Percentiles rank a stretch among this genome's conserved stretches.
phyloP scores from a whole-genome alignment of 2,888 invertebrate genomes.

The Hirtodrosophila duncani region DNA sequence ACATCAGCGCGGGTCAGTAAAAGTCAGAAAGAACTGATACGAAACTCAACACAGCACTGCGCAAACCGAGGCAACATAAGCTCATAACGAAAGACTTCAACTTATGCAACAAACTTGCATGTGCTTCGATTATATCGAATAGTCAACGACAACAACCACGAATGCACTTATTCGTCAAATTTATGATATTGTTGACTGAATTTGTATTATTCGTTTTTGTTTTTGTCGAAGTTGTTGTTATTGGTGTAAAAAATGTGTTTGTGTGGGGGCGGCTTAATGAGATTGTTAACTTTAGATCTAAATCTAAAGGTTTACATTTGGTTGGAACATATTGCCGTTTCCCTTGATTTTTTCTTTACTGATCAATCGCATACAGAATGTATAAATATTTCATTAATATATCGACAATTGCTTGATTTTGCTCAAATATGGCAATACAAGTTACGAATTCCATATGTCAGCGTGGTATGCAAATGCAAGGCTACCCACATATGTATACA shows the following conservation, averaged over 20 bases:
- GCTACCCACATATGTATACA: conserved; percentile 25
- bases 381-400: conserved; percentile 54
- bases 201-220: conserved; percentile 28
- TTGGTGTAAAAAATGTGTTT: too few relatives aligned
- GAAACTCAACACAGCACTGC: too few relatives aligned
- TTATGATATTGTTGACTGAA: conserved; percentile 56
- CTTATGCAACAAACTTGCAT: conserved; percentile 54
- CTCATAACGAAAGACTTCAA: conserved; percentile 67
- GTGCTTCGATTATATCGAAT: conserved; percentile 19
- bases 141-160: conserved; percentile 12
- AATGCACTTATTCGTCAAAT: conserved; percentile 65
- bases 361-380: conserved; percentile 16
- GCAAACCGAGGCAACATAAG: background rate
- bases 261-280: conserved; percentile 26
- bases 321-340: too few relatives aligned
- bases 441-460: too few relatives aligned
- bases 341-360: too few relatives aligned
- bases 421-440: conserved; percentile 57
- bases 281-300: conserved; percentile 29
- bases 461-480: too few relatives aligned
- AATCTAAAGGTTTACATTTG: too few relatives aligned
- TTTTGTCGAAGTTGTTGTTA: too few relatives aligned
- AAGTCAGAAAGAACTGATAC: too few relatives aligned
- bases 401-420: conserved; percentile 41
- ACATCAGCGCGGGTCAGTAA: conserved; percentile 52